phyloP scores from a whole-genome alignment of 2,888 invertebrate species.

The Epirrita christyi region DNA sequence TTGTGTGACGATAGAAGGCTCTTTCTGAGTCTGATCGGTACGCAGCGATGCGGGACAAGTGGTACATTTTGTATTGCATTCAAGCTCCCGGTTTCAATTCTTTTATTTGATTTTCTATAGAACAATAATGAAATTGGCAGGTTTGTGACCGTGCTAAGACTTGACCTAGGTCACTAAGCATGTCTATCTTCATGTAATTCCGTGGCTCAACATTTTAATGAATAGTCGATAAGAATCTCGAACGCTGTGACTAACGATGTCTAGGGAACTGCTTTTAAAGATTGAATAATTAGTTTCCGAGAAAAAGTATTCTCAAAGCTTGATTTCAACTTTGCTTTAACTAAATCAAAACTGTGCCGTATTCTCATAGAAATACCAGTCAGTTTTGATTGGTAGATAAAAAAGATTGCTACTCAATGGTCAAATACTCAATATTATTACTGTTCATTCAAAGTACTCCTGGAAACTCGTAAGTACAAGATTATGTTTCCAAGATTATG shows the following conservation, averaged over 20 bases:
- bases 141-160: no score
- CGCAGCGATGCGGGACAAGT: no score
- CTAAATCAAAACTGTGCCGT: constrained; percentile 9
- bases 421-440: constrained; percentile 1
- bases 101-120: no score
- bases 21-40: no score
- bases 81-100: no score
- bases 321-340: neutral
- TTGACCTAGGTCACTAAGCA: neutral
- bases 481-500: no score
- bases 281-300: constrained; percentile 40
- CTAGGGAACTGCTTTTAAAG: constrained; percentile 38
- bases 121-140: no score
- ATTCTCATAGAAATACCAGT: neutral
- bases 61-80: no score
- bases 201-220: constrained; percentile 32
- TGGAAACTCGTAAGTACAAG: neutral
- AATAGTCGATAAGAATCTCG: constrained; percentile 40
- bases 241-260: constrained; percentile 37
- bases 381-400: neutral
- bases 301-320: constrained; percentile 30
- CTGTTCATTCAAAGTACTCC: constrained; percentile 14
- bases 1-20: no score
- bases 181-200: constrained; percentile 18
- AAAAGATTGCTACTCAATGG: neutral